Evolutionary conservation across 2,888 invertebrate genomes (phyloP), one percentile per base, ranked within the genome.

Genomic region (Acanthococcus lagerstroemiae): DNA sequence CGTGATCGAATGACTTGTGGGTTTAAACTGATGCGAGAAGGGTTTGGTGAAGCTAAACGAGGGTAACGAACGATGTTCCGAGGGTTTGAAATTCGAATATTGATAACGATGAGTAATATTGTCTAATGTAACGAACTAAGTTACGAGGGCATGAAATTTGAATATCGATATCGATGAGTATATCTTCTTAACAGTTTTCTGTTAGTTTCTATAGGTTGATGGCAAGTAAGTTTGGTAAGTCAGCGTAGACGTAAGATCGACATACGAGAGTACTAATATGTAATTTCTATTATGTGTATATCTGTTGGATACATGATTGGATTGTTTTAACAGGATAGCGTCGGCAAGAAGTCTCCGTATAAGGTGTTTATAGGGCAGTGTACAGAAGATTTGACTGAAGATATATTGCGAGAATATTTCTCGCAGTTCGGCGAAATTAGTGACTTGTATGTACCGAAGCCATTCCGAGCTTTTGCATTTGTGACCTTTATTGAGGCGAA

Each of bases 351-450:
- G 66, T 67, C 67, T 5, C 89, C 88, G 55, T 88, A 91, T 76
- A 93, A 94, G 81, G 91, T 95, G 71, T 95, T 95, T 81, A 92
- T 95, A 69, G 95, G 95, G 44, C 84, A 95, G 71, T 90, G 94
- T 76, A 91, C 93, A 45, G 94, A 95, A 80, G 92, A 92, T 75
- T 86, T 95, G 78, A 87, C 88, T 25, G 87, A 89, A 58, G 92
- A 93, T 72, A 92, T 93, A 78, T 82, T 95, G 68, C 83, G 90
- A 72, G 88, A 90, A 72, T 94, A 93, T 80, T 92, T 92, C 77
- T 84, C 87, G 67, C 89, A 88, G 77, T 93, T 84, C 79, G 94
- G 93, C 71, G 92, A 93, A 80, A 93, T 95, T 63, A 89, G 90
- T 67, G 95, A 95, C 80, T 94, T 95, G 61, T 95, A 94, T 82